Evolutionary conservation across 2,888 invertebrate species (phyloP).

Genomic region (Acleris holmiana): DNA sequence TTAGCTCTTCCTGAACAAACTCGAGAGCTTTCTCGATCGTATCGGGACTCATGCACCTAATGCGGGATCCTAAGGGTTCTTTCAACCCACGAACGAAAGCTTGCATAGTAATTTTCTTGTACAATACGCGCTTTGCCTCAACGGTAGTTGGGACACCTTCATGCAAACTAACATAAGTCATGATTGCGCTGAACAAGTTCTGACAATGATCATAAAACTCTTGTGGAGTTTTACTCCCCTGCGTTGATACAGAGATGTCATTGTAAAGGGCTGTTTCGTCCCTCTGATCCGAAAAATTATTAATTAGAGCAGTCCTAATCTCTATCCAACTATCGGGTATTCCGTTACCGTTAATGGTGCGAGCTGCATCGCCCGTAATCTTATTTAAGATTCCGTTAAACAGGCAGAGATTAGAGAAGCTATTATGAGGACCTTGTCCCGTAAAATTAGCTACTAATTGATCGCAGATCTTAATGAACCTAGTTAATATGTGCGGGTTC

Average conservation of each 20-base stretch:
- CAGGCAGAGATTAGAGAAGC: neutral
- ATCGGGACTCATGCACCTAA: conserved; percentile 42
- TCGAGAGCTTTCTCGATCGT: conserved; percentile 27
- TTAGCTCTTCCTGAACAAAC: conserved; percentile 5
- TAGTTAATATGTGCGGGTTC: neutral
- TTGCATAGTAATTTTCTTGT: conserved; percentile 38
- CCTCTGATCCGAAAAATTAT: neutral
- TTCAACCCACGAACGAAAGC: conserved; percentile 39
- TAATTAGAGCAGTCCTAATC: neutral
- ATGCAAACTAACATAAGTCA: conserved; percentile 32
- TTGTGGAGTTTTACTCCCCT: neutral
- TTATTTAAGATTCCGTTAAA: conserved; percentile 9
- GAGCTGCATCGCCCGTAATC: neutral
- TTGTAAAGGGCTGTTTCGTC: conserved; percentile 1
- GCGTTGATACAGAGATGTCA: neutral
- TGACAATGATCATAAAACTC: conserved; percentile 35
- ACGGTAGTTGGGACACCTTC: conserved; percentile 31
- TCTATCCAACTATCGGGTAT: neutral
- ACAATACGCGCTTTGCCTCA: conserved; percentile 36
- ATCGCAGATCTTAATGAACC: neutral
- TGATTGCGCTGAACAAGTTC: conserved; percentile 38
- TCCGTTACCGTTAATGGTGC: neutral
- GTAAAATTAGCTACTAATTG: neutral
- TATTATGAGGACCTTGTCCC: neutral
- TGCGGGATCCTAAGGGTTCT: conserved; percentile 42